phyloP scores from a whole-genome alignment of 37 sponge, comb jelly and placozoan genomes.

The Ianthella basta region DNA sequence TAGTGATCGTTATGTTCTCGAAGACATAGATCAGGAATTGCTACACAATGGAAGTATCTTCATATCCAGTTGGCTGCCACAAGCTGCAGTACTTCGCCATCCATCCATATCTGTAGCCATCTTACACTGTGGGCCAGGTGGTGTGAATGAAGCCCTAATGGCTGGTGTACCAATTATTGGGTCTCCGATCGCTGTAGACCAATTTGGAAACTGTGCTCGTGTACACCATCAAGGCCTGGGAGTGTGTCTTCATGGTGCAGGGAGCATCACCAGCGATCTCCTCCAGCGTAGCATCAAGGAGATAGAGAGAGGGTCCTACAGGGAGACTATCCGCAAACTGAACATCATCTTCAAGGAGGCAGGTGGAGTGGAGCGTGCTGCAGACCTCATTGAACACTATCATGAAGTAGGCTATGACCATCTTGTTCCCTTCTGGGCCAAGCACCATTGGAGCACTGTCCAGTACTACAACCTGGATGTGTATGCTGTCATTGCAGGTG shows the following conservation, averaged over 20 bases:
- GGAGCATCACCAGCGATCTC: background rate
- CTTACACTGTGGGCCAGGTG: constrained; percentile 41
- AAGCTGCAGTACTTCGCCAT: constrained; percentile 32
- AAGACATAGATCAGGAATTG: background rate
- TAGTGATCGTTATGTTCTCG: background rate
- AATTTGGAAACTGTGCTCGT: constrained; percentile 16
- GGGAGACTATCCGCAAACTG: background rate
- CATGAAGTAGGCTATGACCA: constrained; percentile 15
- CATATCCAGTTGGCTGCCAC: constrained; percentile 28
- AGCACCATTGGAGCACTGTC: constrained; percentile 25
- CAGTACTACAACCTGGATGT: constrained; percentile 32
- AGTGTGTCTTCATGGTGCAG: background rate
- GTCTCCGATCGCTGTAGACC: constrained; percentile 14
- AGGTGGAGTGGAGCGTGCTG: constrained; percentile 4
- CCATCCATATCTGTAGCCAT: constrained; percentile 27
- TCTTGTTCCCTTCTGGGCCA: constrained; percentile 4
- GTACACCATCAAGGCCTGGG: constrained; percentile 31
- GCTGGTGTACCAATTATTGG: constrained; percentile 34
- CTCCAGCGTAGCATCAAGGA: background rate
- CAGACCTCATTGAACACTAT: constrained; percentile 30
- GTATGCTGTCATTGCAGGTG: constrained; percentile 14
- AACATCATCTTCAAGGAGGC: background rate
- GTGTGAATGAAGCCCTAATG: constrained; percentile 41
- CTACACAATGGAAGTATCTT: background rate
- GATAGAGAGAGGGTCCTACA: background rate